These are phyloP conservation scores for Harpalus rubripes DNA, from an alignment of 2,888 invertebrate genomes.

Conservation along the genomic window DNA sequence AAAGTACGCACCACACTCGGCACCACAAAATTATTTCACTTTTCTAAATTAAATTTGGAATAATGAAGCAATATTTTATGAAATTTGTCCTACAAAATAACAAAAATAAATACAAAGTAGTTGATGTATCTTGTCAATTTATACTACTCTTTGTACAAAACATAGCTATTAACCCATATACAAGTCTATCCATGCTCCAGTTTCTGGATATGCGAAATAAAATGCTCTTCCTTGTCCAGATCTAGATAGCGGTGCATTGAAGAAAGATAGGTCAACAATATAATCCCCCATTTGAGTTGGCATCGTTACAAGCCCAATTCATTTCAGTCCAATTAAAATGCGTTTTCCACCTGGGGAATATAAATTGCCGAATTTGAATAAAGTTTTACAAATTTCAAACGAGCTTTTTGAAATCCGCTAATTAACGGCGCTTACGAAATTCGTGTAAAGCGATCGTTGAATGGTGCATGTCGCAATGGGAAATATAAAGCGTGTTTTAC, in stretches of 20 bases:
- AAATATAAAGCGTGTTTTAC: conserved; percentile 9
- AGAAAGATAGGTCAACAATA: conserved; percentile 50
- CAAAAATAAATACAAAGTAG: no score
- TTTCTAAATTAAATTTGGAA: no score
- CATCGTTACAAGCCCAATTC: conserved; percentile 39
- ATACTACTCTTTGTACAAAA: not conserved
- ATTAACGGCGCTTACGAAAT: conserved; percentile 50
- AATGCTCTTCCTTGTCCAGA: not conserved
- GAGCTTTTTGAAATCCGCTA: conserved; percentile 44
- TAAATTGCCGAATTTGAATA: conserved; percentile 58
- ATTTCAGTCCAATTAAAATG: conserved; percentile 57
- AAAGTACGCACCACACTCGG: no score
- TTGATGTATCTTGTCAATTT: no score
- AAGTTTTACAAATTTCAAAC: conserved; percentile 45
- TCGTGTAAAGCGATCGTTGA: conserved; percentile 47
- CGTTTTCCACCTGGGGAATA: conserved; percentile 52
- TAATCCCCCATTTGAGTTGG: conserved; percentile 31
- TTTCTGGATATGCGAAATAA: conserved; percentile 20
- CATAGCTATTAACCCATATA: not conserved
- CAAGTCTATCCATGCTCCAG: conserved; percentile 4
- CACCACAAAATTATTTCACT: no score
- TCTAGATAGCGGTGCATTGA: conserved; percentile 25
- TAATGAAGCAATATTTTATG: not conserved
- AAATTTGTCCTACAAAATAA: not conserved
- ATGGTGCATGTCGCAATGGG: conserved; percentile 15